phyloP scores from a whole-genome alignment of 2,113 vertebrate species.

The Chloropsis hardwickii region DNA sequence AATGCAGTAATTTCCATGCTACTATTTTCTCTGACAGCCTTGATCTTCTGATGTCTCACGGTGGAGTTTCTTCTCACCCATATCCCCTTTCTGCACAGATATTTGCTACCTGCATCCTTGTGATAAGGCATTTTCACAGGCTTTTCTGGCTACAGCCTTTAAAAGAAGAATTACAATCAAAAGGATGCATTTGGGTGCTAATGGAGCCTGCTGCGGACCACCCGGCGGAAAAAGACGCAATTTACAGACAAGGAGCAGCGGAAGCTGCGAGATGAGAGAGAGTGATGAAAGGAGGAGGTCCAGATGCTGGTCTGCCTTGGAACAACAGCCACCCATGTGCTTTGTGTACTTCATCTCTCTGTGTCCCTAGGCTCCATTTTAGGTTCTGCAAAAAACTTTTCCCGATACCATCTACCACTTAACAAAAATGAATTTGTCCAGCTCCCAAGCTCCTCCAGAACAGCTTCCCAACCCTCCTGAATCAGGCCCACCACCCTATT shows the following conservation, averaged over 20 bases:
- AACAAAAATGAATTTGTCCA: rapidly evolving
- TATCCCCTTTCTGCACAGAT: not conserved
- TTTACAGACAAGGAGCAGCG: not conserved
- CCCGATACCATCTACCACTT: too few species aligned
- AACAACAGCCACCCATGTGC: not conserved
- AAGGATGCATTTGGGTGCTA: not conserved
- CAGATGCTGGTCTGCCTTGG: not conserved
- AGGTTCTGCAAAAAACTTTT: not conserved
- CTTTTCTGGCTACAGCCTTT: not conserved
- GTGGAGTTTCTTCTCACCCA: not conserved
- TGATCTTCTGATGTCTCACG: not conserved
- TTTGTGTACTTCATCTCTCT: not conserved
- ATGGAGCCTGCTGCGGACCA: not conserved
- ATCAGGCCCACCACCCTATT: not conserved
- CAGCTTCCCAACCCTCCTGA: not conserved
- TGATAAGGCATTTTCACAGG: not conserved
- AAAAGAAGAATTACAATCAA: not conserved
- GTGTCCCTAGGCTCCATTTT: not conserved
- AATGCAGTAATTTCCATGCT: not conserved
- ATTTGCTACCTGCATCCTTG: not conserved
- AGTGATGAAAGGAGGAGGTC: not conserved
- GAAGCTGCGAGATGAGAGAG: not conserved
- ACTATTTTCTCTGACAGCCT: not conserved
- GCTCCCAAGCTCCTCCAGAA: not conserved
- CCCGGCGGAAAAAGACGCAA: not conserved